A percentile compares a stretch with the other conserved stretches of the same genome.
These are phyloP conservation scores for Aphodius granarius DNA, from an alignment of 2,888 invertebrate genomes.

Conservation along the genomic window DNA sequence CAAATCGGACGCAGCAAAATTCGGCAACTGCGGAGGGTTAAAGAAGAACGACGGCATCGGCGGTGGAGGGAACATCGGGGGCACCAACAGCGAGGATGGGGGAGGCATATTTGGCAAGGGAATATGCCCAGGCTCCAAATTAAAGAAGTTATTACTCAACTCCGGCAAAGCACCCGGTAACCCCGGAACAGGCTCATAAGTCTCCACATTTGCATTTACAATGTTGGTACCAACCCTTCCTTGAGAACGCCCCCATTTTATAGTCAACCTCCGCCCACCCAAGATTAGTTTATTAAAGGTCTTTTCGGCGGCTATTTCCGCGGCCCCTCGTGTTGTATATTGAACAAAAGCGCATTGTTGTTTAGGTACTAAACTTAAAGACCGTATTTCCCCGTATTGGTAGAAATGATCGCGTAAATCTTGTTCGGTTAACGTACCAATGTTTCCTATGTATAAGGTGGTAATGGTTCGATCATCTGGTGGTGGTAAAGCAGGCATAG, in stretches of 20 bases:
- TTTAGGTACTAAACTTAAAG: conserved; percentile 86
- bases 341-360: conserved; percentile 98
- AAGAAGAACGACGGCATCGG: conserved; percentile 61
- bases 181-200: conserved; percentile 76
- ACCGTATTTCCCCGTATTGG: conserved; percentile 97
- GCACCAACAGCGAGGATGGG: conserved; percentile 57
- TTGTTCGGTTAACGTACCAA: conserved; percentile 84
- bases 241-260: conserved; percentile 98
- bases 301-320: conserved; percentile 93
- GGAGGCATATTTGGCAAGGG: conserved; percentile 54
- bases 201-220: conserved; percentile 57
- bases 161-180: conserved; percentile 72
- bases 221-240: conserved; percentile 61
- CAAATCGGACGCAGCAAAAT: conserved; percentile 48
- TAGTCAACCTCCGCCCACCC: conserved; percentile 87
- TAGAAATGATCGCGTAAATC: conserved; percentile 94
- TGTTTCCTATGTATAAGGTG: conserved; percentile 94
- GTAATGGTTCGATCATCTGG: conserved; percentile 97
- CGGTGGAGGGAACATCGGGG: conserved; percentile 63
- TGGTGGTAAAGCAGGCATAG: conserved; percentile 91
- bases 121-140: conserved; percentile 58
- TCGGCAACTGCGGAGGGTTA: conserved; percentile 46
- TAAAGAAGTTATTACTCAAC: conserved; percentile 70
- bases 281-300: conserved; percentile 89
- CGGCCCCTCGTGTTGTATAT: conserved; percentile 86